These are phyloP conservation scores for Gastrophysa polygoni DNA, from an alignment of 2,888 invertebrate species.

Conservation along the genomic window DNA sequence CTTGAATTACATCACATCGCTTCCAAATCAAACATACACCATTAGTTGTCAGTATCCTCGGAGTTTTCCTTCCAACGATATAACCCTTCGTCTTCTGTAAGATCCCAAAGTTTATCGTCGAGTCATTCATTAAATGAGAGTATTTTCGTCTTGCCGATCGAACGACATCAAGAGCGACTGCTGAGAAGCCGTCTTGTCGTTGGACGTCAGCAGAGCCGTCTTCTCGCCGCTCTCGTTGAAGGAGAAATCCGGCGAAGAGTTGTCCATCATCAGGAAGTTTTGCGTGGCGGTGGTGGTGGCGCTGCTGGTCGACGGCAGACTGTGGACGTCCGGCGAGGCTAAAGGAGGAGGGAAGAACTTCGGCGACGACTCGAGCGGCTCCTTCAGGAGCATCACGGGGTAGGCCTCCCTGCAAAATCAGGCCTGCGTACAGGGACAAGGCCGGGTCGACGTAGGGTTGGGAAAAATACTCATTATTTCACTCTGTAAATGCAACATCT, in stretches of 20 bases:
- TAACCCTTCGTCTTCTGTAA: too few relatives aligned
- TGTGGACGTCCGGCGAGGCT: slow-evolving; percentile 68
- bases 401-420: slow-evolving; percentile 71
- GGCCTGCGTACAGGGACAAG: too few relatives aligned
- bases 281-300: slow-evolving; percentile 55
- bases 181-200: slow-evolving; percentile 70
- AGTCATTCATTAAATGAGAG: slow-evolving; percentile 65
- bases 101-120: neutral
- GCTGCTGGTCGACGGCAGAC: slow-evolving; percentile 62
- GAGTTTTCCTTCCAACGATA: too few relatives aligned
- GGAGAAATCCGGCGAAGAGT: slow-evolving; percentile 48
- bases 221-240: slow-evolving; percentile 59
- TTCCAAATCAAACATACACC: too few relatives aligned
- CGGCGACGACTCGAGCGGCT: slow-evolving; percentile 53
- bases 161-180: slow-evolving; percentile 78
- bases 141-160: slow-evolving; percentile 85
- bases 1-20: too few relatives aligned
- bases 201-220: slow-evolving; percentile 65
- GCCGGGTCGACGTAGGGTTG: too few relatives aligned
- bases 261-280: slow-evolving; percentile 62
- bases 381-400: slow-evolving; percentile 56
- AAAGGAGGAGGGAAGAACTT: slow-evolving; percentile 62
- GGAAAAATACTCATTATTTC: too few relatives aligned
- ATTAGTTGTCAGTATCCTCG: too few relatives aligned
- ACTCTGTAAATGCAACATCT: too few relatives aligned